Evolutionary conservation across 1,140 invertebrate genomes (phyloP).

Genomic region (Bombus affinis): DNA sequence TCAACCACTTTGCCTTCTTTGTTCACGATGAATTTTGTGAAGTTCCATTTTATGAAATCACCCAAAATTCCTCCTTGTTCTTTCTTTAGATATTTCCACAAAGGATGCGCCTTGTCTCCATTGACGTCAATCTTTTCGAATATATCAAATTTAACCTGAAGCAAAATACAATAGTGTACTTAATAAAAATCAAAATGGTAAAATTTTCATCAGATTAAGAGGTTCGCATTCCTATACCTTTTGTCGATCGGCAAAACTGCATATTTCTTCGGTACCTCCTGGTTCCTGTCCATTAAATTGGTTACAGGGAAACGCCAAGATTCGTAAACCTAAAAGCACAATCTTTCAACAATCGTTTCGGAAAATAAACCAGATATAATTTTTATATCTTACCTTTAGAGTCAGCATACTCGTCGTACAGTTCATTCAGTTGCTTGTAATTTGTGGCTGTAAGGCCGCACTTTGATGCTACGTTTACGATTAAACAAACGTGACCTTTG

Average conservation of each 20-base stretch:
- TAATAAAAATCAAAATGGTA: neutral
- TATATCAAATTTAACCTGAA: conserved; percentile 79
- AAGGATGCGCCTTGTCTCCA: conserved; percentile 91
- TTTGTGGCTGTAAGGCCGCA: conserved; percentile 93
- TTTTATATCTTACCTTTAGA: conserved; percentile 79
- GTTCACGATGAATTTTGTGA: conserved; percentile 97
- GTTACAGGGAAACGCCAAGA: conserved; percentile 97
- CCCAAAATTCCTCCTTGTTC: conserved; percentile 90
- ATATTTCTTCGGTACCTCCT: conserved; percentile 87
- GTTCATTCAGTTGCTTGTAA: conserved; percentile 89
- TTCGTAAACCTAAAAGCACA: conserved; percentile 84
- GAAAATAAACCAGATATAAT: neutral
- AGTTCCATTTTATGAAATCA: conserved; percentile 98
- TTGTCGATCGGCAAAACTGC: conserved; percentile 87
- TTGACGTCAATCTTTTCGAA: conserved; percentile 95
- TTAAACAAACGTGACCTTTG: conserved; percentile 88
- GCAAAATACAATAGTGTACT: neutral
- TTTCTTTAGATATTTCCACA: conserved; percentile 94
- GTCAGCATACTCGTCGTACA: conserved; percentile 89
- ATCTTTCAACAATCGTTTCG: neutral
- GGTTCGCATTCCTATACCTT: conserved; percentile 85
- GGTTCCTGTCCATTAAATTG: conserved; percentile 95
- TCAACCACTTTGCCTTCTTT: conserved; percentile 94
- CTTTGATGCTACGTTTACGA: conserved; percentile 95
- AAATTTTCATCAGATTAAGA: neutral